phyloP scores from a whole-genome alignment of 2,888 invertebrate genomes.

The Agrochola lychnidis region DNA sequence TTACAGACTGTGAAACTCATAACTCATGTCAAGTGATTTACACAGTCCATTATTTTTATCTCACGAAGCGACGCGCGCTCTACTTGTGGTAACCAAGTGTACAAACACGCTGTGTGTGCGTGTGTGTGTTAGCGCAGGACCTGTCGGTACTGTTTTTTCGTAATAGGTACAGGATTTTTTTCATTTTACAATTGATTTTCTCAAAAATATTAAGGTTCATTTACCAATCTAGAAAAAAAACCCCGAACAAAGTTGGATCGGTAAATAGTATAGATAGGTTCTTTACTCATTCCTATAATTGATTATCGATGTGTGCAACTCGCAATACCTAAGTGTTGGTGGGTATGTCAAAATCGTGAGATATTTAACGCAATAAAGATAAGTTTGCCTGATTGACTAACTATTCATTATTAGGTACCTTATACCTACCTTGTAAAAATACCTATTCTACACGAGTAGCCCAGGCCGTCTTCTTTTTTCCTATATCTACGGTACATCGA shows the following conservation, averaged over 20 bases:
- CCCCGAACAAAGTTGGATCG: not conserved
- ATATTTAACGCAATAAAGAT: conserved; percentile 20
- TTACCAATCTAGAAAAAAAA: not conserved
- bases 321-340: not conserved
- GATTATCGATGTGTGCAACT: not conserved
- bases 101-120: too few relatives aligned
- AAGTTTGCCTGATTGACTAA: not conserved
- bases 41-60: too few relatives aligned
- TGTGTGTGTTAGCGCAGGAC: too few relatives aligned
- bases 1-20: not conserved
- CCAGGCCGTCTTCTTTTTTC: not conserved
- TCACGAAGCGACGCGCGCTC: too few relatives aligned
- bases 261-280: not conserved
- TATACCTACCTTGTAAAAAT: not conserved
- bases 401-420: too few relatives aligned
- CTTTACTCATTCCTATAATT: not conserved
- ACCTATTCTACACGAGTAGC: not conserved
- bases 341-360: conserved; percentile 17
- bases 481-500: too few relatives aligned
- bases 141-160: not conserved
- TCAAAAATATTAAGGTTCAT: not conserved
- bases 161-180: not conserved
- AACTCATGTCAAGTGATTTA: not conserved
- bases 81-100: too few relatives aligned
- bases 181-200: not conserved